phyloP scores from a whole-genome alignment of 2,113 vertebrate genomes.

The Semnopithecus entellus region DNA sequence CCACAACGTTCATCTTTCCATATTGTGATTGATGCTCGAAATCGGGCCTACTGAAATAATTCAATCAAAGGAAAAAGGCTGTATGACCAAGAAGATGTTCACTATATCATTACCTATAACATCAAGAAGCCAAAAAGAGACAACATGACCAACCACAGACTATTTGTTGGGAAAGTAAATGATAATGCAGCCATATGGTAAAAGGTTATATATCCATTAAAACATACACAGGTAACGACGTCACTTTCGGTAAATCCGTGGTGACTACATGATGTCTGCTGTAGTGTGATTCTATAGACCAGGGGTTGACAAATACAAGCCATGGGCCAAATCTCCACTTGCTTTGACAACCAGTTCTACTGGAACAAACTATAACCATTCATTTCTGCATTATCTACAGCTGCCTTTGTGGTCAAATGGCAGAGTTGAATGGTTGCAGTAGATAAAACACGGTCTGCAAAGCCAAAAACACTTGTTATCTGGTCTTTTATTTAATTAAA shows the following conservation, averaged over 20 bases:
- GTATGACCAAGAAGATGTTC: neutral
- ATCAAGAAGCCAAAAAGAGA: neutral
- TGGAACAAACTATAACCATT: neutral
- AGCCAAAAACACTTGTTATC: neutral
- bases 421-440: neutral
- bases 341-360: neutral
- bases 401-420: neutral
- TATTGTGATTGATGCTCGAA: neutral
- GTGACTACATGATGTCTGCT: neutral
- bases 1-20: neutral
- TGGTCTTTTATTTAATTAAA: neutral
- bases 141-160: neutral
- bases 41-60: neutral
- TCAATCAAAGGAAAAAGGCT: neutral
- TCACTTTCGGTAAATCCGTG: neutral
- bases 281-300: accelerated
- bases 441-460: neutral
- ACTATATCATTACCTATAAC: accelerated
- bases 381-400: neutral
- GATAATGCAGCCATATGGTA: accelerated
- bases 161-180: neutral
- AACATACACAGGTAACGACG: accelerated
- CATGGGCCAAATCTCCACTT: neutral
- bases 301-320: neutral
- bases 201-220: neutral